Evolutionary conservation across 2,888 invertebrate genomes (phyloP).

Genomic region (Sceliomorpha sp.): DNA sequence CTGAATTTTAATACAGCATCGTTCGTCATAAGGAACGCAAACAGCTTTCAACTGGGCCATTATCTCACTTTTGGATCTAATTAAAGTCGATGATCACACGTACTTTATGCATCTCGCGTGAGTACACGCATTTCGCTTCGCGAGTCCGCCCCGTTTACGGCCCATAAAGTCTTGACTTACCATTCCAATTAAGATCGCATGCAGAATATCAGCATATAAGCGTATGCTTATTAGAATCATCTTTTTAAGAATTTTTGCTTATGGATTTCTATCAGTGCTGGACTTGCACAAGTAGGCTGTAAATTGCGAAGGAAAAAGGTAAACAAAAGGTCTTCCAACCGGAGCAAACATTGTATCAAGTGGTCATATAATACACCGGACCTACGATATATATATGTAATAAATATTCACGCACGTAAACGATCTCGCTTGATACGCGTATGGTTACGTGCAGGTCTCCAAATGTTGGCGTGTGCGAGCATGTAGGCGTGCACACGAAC

Average conservation of each 20-base stretch:
- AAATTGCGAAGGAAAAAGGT: too few relatives aligned
- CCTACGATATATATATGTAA: slow-evolving; percentile 50
- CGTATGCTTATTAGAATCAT: too few relatives aligned
- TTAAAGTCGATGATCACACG: slow-evolving; percentile 30
- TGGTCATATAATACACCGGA: too few relatives aligned
- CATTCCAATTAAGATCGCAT: slow-evolving; percentile 21
- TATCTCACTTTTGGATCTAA: slow-evolving; percentile 53
- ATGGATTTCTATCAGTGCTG: too few relatives aligned
- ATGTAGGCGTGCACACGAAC: slow-evolving; percentile 47
- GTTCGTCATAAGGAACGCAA: slow-evolving; percentile 27
- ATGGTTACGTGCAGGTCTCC: slow-evolving; percentile 26
- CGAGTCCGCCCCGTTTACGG: slow-evolving; percentile 14
- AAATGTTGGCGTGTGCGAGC: slow-evolving; percentile 19
- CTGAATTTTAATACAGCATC: too few relatives aligned
- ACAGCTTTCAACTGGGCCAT: slow-evolving; percentile 38
- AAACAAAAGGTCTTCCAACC: too few relatives aligned
- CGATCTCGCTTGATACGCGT: slow-evolving; percentile 17
- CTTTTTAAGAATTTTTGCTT: too few relatives aligned
- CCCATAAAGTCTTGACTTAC: slow-evolving; percentile 17
- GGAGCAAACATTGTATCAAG: too few relatives aligned
- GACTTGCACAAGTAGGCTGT: too few relatives aligned
- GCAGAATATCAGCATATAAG: too few relatives aligned
- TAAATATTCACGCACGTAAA: slow-evolving; percentile 46
- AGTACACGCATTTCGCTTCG: slow-evolving; percentile 9
- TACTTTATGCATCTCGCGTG: slow-evolving; percentile 25